These are phyloP conservation scores for Gymnodraco acuticeps DNA, from an alignment of 2,797 vertebrate genomes.

Conservation along the genomic window DNA sequence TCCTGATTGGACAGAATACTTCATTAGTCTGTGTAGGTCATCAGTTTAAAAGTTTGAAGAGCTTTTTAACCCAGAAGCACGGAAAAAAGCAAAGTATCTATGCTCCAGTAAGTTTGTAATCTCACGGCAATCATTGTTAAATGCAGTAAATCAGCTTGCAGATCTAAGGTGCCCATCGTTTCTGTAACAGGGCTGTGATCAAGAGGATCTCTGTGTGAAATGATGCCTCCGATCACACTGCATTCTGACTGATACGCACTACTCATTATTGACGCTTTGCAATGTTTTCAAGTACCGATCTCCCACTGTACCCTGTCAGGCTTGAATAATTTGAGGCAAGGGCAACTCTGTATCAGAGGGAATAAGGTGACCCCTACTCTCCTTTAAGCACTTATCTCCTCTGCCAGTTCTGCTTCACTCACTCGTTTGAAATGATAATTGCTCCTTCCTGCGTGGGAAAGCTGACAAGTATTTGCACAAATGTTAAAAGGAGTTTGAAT, in stretches of 20 bases:
- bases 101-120: conserved; percentile 41
- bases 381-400: conserved; percentile 79
- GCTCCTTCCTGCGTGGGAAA: conserved; percentile 60
- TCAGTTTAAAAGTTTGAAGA: conserved; percentile 33
- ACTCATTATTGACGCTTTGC: conserved; percentile 73
- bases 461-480: conserved; percentile 64
- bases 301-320: conserved; percentile 68
- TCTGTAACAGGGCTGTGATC: conserved; percentile 36
- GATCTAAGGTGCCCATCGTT: conserved; percentile 43
- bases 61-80: conserved; percentile 41
- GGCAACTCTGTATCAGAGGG: conserved; percentile 73
- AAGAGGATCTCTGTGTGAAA: conserved; percentile 38
- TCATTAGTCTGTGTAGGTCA: conserved; percentile 52
- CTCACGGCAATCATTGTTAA: conserved; percentile 33
- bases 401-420: conserved; percentile 75
- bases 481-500: conserved; percentile 62
- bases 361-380: conserved; percentile 76
- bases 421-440: conserved; percentile 81
- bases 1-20: conserved; percentile 47
- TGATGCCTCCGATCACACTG: conserved; percentile 41
- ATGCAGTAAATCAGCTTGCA: conserved; percentile 6
- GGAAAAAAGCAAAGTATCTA: conserved; percentile 47
- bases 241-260: conserved; percentile 47
- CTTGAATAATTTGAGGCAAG: conserved; percentile 74
- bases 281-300: conserved; percentile 59